Conservation (phyloP, 1,140 invertebrate species). For the Ruditapes philippinarum region DNA sequence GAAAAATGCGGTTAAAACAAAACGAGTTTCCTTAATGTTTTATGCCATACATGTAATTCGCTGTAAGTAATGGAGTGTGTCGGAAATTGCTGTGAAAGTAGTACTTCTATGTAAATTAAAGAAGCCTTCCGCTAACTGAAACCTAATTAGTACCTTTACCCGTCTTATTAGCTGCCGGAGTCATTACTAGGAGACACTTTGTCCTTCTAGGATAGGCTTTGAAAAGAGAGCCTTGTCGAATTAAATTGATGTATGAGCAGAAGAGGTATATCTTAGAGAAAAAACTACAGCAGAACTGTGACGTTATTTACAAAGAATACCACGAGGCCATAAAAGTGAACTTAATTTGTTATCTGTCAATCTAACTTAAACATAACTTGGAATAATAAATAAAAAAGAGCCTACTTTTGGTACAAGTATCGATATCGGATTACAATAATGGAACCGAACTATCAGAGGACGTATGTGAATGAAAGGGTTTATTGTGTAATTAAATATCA, state of each 20-base stretch:
- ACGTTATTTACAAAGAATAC: background rate
- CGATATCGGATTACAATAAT: no score
- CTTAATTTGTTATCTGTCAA: background rate
- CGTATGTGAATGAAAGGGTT: no score
- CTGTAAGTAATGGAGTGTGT: background rate
- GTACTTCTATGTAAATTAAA: slow-evolving; percentile 1
- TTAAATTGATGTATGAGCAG: slow-evolving; percentile 24
- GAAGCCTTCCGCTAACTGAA: background rate
- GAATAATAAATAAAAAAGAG: no score
- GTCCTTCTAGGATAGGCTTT: background rate
- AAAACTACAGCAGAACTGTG: background rate
- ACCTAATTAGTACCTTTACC: slow-evolving; percentile 5
- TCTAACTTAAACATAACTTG: background rate
- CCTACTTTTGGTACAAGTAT: no score
- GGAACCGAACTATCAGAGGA: no score
- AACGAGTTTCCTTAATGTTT: no score
- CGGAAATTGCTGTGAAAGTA: background rate
- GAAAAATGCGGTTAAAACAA: no score
- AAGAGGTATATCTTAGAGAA: background rate
- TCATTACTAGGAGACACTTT: background rate
- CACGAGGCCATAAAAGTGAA: background rate
- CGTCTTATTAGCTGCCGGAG: background rate
- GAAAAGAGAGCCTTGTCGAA: background rate
- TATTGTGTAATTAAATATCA: no score
- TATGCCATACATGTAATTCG: no score